Conservation (phyloP, 2,888 invertebrate species). For the Lepidocyrtoides sp. region DNA sequence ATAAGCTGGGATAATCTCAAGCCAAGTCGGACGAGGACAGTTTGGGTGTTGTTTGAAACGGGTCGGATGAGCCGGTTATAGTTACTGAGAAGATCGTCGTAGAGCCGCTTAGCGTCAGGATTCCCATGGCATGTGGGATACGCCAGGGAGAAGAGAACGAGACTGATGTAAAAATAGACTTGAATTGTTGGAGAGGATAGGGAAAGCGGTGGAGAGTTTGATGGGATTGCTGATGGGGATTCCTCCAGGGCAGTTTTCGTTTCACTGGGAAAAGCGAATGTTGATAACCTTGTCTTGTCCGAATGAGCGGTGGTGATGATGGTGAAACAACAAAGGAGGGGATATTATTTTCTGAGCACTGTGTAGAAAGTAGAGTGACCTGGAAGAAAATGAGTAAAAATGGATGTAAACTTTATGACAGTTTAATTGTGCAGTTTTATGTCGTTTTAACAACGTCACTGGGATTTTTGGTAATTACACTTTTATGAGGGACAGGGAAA, state of each 20-base stretch:
- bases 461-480: conserved; percentile 2
- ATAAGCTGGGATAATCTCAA: conserved; percentile 96
- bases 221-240: conserved; percentile 50
- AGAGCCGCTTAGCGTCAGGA: conserved; percentile 97
- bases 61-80: conserved; percentile 98
- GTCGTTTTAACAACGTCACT: background rate
- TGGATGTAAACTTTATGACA: background rate
- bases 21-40: conserved; percentile 96
- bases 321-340: background rate
- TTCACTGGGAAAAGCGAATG: conserved; percentile 29
- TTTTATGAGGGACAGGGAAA: background rate
- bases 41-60: conserved; percentile 96
- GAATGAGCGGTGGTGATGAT: background rate
- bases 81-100: conserved; percentile 97
- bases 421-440: conserved; percentile 9
- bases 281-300: conserved; percentile 59
- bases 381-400: background rate
- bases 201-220: background rate
- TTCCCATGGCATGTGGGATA: conserved; percentile 87
- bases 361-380: background rate
- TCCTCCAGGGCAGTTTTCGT: conserved; percentile 49
- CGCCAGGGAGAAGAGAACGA: conserved; percentile 81
- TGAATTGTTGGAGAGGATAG: conserved; percentile 43
- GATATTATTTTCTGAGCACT: background rate
- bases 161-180: conserved; percentile 75